Percentiles rank a stretch among this genome's conserved stretches.
These are phyloP conservation scores for Poliocrania exsul DNA, from an alignment of 2,797 vertebrate genomes.

Conservation along the genomic window DNA sequence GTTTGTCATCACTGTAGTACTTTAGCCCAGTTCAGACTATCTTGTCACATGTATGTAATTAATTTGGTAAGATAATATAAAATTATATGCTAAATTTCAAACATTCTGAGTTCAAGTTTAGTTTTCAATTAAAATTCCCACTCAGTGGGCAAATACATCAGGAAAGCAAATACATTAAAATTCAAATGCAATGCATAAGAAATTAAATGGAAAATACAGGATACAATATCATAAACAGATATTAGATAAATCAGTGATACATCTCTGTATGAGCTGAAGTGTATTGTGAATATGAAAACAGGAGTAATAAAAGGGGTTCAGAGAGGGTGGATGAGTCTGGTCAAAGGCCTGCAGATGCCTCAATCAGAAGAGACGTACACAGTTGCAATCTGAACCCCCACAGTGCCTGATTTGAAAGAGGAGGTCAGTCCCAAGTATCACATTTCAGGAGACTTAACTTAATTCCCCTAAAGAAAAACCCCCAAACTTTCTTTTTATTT, in stretches of 20 bases:
- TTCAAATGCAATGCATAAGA: not conserved
- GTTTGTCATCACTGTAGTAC: not conserved
- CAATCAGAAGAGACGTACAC: not conserved
- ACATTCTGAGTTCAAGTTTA: not conserved
- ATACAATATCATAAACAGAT: not conserved
- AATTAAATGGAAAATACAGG: not conserved
- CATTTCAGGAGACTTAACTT: not conserved
- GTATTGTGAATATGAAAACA: not conserved
- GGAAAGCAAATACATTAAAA: constrained; percentile 6
- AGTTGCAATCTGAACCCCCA: not conserved
- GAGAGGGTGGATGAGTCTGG: not conserved
- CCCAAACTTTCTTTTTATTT: not conserved
- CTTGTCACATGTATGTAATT: constrained; percentile 16
- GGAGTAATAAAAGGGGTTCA: not conserved
- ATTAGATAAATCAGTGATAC: not conserved
- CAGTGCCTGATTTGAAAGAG: not conserved
- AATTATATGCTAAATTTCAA: not conserved
- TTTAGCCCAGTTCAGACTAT: constrained; percentile 3
- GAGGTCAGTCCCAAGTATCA: not conserved
- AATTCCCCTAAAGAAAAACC: not conserved
- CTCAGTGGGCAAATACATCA: not conserved
- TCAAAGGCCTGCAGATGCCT: not conserved
- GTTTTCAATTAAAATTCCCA: constrained; percentile 30
- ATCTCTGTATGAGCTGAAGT: not conserved
- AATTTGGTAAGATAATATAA: constrained; percentile 2